Base-by-base conservation (phyloP, 2,113 vertebrate genomes). In the Cygnus atratus region DNA sequence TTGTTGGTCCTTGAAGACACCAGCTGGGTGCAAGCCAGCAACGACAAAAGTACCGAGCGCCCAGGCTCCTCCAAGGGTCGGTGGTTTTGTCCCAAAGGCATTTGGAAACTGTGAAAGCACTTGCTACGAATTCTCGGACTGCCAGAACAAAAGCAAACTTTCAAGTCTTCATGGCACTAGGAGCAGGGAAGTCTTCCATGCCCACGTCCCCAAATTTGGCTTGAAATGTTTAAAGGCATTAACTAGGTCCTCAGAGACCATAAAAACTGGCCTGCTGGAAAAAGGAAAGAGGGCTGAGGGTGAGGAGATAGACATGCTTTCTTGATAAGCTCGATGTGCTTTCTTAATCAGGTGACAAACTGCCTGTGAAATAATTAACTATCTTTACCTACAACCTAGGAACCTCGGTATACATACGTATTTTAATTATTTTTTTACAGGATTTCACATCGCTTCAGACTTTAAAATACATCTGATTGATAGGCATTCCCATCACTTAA, bases 201-300 rank as follows among this genome's bases (percentile, higher is more conserved):
- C 17, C 7, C 8, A 13, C 22, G 4, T 26, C 7, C 26, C 13
- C 57, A 54, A 2, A 62, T 0, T 1, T 22, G 22, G 14, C 33
- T 57, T 74, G 25, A 74, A 88, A 78, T 39, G 62, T 3, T 41
- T 43, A 6, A 52, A 92, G 8, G 19, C 21, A 11, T 37, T 73
- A 33, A 61, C 13, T 25, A 77, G 8, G 29, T 29, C 68, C 46
- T 87, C 58, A 15, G 17, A 31, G n/a, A 35, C 20, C 22, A 48
- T 17, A 14, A 78, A 77, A 84, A 39, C 16, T 71, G 35, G 24
- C 4, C 44, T 62, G 29, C 43, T 46, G 12, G 29, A 46, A 62
- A 16, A 78, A 81, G 25, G 12, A 57, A 67, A 75, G n/a, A 62
- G 13, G 4, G 12, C 52, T 15, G 33, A 63, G n/a, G 62, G 18